Base-by-base conservation (phyloP, 2,113 vertebrate species). In the Festucalex cinctus region DNA sequence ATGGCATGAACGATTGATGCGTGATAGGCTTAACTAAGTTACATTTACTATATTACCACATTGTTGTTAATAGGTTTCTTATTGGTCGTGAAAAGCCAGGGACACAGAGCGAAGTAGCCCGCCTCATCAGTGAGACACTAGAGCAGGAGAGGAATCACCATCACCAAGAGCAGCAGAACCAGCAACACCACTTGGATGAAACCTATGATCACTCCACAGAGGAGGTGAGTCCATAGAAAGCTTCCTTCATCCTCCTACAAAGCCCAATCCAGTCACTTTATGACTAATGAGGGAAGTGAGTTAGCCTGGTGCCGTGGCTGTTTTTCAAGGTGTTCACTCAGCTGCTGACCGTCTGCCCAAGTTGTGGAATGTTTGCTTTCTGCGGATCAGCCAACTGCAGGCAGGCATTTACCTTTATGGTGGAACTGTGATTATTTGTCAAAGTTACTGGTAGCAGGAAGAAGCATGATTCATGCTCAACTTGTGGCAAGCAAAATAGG, bases 61-160 rank as follows among this genome's bases (percentile, higher is more conserved):
- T 53, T 77, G 19, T 63, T 58, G 37, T 71, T 60, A 39, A 24
- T 81, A 96, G 95, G 63, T 96, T 96, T 87, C 89, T 94, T 74
- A 96, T 97, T 90, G 95, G 95, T 58, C 93, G 95, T 69, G 95
- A 96, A 83, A 95, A 94, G 85, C 94, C 95, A 0, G 95, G 95
- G 54, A 90, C 92, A 16, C 94, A 94, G 75, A 97, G 95, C 58
- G 95, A 97, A 85, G 95, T 97, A 54, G 94, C 95, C 1, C 94
- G 95, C 16, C 94, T 97, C 67, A 96, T 97, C 73, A 96, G 93
- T 9, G 95, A 97, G 88, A 96, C 95, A 3, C 87, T 97, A 14
- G 95, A 97, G 83, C 95, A 96, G 75, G 95, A 97, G 81, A 92
- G 92, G 71, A 93, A 91, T 65, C 93, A 93, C 67, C 88, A 87